phyloP scores from a whole-genome alignment of 2,797 vertebrate species.

The Neosilurus hyrtlii region DNA sequence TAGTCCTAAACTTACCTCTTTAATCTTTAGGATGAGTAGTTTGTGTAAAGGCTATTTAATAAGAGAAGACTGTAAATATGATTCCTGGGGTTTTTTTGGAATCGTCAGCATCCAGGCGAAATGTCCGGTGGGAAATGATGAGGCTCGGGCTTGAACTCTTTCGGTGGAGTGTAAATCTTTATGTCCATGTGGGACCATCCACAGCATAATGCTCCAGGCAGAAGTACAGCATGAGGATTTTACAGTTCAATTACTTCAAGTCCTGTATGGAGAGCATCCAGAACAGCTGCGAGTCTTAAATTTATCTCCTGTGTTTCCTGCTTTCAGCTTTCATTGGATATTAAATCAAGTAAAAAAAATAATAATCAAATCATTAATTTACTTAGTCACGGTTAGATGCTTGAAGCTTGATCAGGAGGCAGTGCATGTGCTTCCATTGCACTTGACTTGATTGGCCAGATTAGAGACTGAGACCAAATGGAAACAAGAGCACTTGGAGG shows the following conservation, averaged over 20 bases:
- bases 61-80: neutral
- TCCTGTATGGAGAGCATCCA: slow-evolving; percentile 19
- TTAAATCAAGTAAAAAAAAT: neutral
- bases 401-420: neutral
- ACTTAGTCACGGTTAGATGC: neutral
- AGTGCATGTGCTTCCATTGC: neutral
- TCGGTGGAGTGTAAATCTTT: slow-evolving; percentile 11
- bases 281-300: slow-evolving; percentile 3
- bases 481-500: neutral
- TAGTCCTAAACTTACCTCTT: neutral
- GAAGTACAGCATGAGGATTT: slow-evolving; percentile 20
- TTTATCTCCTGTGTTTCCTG: neutral
- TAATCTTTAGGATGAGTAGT: neutral
- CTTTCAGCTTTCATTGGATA: neutral
- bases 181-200: slow-evolving; percentile 12
- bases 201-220: slow-evolving; percentile 12
- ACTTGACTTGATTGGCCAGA: neutral
- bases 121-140: neutral
- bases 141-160: neutral
- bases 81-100: neutral
- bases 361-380: neutral
- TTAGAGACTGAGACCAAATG: neutral
- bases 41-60: neutral
- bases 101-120: neutral
- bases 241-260: slow-evolving; percentile 26